Conservation (phyloP, 1,140 invertebrate species). For the Nomia melanderi region DNA sequence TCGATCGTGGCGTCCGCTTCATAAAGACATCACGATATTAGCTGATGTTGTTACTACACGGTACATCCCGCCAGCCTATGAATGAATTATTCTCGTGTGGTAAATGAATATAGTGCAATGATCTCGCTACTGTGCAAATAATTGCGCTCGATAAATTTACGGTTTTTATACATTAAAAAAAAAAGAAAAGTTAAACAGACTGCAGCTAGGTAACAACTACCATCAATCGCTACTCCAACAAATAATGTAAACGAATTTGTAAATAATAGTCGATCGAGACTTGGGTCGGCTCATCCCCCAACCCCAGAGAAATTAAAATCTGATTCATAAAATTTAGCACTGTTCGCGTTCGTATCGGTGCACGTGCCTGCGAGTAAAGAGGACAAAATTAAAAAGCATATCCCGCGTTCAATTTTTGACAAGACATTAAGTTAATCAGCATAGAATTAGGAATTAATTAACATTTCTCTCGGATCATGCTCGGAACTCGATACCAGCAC, state of each 20-base stretch:
- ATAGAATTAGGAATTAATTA: constrained; percentile 43
- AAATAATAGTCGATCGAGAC: constrained; percentile 56
- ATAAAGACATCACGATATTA: constrained; percentile 44
- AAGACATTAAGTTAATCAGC: constrained; percentile 37
- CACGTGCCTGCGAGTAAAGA: constrained; percentile 44
- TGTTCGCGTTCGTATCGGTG: constrained; percentile 59
- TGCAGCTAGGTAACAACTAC: constrained; percentile 76
- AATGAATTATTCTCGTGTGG: constrained; percentile 53
- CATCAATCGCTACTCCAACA: constrained; percentile 69
- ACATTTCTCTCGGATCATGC: constrained; percentile 28
- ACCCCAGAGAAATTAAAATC: constrained; percentile 57
- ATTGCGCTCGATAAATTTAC: constrained; percentile 77
- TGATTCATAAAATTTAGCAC: constrained; percentile 55
- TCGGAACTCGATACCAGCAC: constrained; percentile 25
- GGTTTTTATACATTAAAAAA: constrained; percentile 75
- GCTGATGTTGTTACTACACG: constrained; percentile 50
- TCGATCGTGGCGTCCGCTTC: constrained; percentile 43
- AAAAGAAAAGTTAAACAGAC: constrained; percentile 68
- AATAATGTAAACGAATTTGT: constrained; percentile 56
- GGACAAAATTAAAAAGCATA: constrained; percentile 37
- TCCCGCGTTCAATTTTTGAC: constrained; percentile 25
- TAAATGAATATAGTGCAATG: constrained; percentile 70
- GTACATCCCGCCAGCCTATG: constrained; percentile 54
- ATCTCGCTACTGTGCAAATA: constrained; percentile 74
- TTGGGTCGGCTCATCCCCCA: constrained; percentile 18